Percentiles rank a stretch among this genome's conserved stretches.
phyloP scores from a whole-genome alignment of 2,113 vertebrate genomes.

The Picathartes gymnocephalus region DNA sequence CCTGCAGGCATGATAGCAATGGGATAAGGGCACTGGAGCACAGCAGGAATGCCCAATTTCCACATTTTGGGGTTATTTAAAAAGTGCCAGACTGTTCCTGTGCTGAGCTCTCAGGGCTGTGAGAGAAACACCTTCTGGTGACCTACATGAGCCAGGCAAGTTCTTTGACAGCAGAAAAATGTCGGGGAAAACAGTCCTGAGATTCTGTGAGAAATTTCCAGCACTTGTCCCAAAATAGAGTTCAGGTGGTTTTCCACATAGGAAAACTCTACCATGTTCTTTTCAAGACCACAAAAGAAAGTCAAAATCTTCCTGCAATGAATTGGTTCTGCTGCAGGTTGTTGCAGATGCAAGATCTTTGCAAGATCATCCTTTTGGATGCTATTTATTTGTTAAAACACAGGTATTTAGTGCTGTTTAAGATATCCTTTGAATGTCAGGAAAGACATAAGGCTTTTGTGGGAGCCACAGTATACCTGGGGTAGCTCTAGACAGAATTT shows the following conservation, averaged over 20 bases:
- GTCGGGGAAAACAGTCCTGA: not conserved
- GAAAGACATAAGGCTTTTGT: not conserved
- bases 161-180: not conserved
- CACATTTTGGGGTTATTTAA: not conserved
- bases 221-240: fast-evolving
- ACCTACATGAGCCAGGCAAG: not conserved
- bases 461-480: not conserved
- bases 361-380: not conserved
- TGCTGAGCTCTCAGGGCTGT: not conserved
- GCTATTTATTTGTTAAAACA: not conserved
- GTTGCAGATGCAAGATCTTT: not conserved
- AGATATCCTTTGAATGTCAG: not conserved
- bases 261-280: not conserved
- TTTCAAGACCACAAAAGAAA: not conserved
- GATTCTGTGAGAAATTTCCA: not conserved
- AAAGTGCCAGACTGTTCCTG: not conserved
- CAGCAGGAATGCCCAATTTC: not conserved
- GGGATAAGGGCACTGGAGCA: not conserved
- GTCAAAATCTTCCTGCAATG: not conserved
- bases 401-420: not conserved
- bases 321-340: not conserved
- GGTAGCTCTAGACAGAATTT: not conserved
- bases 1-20: not conserved
- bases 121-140: not conserved
- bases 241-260: not conserved